Base-by-base conservation (phyloP, 2,888 invertebrate genomes). In the Caenorhabditis becei region DNA sequence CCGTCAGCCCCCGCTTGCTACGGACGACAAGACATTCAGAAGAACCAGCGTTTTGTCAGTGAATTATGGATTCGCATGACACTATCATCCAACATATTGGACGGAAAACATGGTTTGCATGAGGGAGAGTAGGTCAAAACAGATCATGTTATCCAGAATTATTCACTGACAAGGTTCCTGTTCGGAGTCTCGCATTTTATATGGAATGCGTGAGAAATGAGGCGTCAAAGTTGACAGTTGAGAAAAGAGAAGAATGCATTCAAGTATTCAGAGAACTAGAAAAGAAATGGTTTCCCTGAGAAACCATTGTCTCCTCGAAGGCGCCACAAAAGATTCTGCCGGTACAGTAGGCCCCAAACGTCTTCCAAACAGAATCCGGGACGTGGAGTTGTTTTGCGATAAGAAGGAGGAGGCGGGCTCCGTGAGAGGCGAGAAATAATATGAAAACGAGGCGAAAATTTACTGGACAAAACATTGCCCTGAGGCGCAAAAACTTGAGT, bases 391-490 rank as follows among this genome's bases (percentile, higher is more conserved):
- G 59, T 59, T 61, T 61, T 37, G 53, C 53, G 71, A n/a, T 20
- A 49, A 20, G 35, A 65, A 47, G 20, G 7, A 14, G 41, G 41
- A 14, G 10, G 32, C 32, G 20, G 4, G 56, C 8, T 47, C 11
- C 35, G 35, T 23, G 23, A 41, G 51, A 54, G 61, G 61, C 41
- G 54, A 71, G 71, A 74, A 74, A 74, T 65, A 74, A 75, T 66
- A 75, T 75, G 66, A 75, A 75, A 75, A 75, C 66, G 75, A 75
- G 37, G 75, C 59, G 72, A 66, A 65, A 74, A 59, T 74, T 72
- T 49, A 41, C 51, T 66, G 53, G 61, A 75, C 75, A 74, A 74
- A 74, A 74, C 74, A 74, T 58, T 74, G 65, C 65, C 74, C 74
- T 74, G 74, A 65, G 74, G 74, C 74, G 71, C 37, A 63, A 72